These are phyloP conservation scores for Ectropis grisescens DNA, from an alignment of 1,140 invertebrate genomes.

Conservation along the genomic window DNA sequence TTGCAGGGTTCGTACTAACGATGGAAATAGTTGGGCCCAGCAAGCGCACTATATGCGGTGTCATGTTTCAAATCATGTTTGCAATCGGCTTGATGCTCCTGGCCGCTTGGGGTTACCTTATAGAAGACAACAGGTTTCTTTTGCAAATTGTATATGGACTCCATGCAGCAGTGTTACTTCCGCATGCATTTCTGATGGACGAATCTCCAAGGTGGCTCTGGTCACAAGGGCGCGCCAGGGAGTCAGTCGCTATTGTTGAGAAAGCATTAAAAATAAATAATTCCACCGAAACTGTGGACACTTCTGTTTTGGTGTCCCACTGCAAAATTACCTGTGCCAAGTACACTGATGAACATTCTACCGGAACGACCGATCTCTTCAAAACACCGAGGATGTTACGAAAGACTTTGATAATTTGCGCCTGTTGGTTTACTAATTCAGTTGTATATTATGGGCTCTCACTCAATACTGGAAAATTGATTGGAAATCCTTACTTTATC, in stretches of 20 bases:
- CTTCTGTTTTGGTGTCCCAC: conserved; percentile 73
- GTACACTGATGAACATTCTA: conserved; percentile 55
- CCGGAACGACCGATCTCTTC: conserved; percentile 78
- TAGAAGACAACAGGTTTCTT: conserved; percentile 80
- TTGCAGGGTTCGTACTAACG: conserved; percentile 85
- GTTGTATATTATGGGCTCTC: conserved; percentile 89
- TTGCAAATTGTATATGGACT: conserved; percentile 85
- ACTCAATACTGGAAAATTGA: conserved; percentile 80
- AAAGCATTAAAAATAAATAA: conserved; percentile 80
- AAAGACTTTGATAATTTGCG: conserved; percentile 84
- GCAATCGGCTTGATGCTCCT: conserved; percentile 85
- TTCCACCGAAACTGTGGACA: conserved; percentile 71
- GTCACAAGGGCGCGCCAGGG: conserved; percentile 78
- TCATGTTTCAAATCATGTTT: conserved; percentile 85
- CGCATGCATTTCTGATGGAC: conserved; percentile 86
- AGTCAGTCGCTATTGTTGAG: conserved; percentile 79
- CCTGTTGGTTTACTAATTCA: conserved; percentile 89
- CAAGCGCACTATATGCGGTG: conserved; percentile 84
- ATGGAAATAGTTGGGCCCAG: conserved; percentile 89
- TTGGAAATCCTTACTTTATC: conserved; percentile 85
- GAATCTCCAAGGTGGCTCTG: conserved; percentile 89
- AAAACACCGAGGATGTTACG: conserved; percentile 81
- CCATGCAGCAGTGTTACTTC: conserved; percentile 78
- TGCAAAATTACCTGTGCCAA: conserved; percentile 64
- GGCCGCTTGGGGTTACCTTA: conserved; percentile 82